Base-by-base conservation (phyloP, 1,140 invertebrate species). In the Drosophila albomicans region DNA sequence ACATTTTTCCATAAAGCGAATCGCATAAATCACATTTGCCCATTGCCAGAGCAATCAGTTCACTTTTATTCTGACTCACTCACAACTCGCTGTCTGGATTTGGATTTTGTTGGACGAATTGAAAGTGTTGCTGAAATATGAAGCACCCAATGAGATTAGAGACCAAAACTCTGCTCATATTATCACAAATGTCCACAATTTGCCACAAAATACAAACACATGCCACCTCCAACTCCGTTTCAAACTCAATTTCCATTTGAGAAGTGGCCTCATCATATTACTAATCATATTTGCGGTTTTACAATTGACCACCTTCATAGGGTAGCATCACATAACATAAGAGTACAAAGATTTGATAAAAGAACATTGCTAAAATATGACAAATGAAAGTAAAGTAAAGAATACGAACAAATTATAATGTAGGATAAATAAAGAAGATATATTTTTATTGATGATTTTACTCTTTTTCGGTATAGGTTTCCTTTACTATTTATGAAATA, bases 141-240 rank as follows among this genome's bases (percentile, higher is more conserved):
- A 89, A 79, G 68, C 86, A 51, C n/a, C 32, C 13, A 51, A 66
- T 67, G 48, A 16, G 71, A 81, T 78, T 84, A 67, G 58, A 38
- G 43, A 67, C 51, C 62, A 54, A 46, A 25, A 63, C 46, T 79
- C 71, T 4, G 56, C 45, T 74, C 52, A 54, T 78, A 78, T 88
- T 89, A 84, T 62, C 85, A 80, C 84, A 88, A 88, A 88, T 88
- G 84, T 70, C 85, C 67, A 88, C 81, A 88, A 84, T 74, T 84
- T 82, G 76, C 54, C 41, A 57, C 41, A 45, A 51, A 48, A 48
- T 41, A 30, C 38, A 51, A 28, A 43, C 79, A 45, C 65, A 35
- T 41, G 20, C 32, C 0, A 28, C 15, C 10, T 20, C 10, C 20
- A 11, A n/a, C 16, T 28, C 2, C 7, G 8, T 7, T 30, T 52